Conservation (phyloP, 2,797 vertebrate species). For the Sebastes dallii region DNA sequence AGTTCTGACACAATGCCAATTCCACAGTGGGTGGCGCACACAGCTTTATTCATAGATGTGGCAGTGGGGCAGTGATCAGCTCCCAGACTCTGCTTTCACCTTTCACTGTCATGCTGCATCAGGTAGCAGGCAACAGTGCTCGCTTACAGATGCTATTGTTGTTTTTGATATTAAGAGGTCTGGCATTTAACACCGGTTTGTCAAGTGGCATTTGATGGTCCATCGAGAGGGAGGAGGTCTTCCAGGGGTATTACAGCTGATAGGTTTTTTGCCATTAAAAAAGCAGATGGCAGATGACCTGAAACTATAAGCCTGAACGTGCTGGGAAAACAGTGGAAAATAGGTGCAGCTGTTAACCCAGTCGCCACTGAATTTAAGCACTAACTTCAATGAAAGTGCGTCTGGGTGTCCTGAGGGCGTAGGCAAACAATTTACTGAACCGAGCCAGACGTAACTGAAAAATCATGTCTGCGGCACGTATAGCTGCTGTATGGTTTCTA, state of each 20-base stretch:
- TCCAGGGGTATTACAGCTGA: slow-evolving; percentile 23
- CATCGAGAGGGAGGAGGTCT: slow-evolving; percentile 24
- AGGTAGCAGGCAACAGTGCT: slow-evolving; percentile 14
- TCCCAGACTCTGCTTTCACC: slow-evolving; percentile 30
- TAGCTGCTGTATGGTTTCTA: slow-evolving; percentile 66
- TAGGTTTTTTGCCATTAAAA: slow-evolving; percentile 25
- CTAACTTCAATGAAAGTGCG: slow-evolving; percentile 60
- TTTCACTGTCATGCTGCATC: slow-evolving; percentile 26
- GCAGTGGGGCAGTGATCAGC: slow-evolving; percentile 55
- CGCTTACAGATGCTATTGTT: slow-evolving; percentile 36
- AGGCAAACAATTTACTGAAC: slow-evolving; percentile 71
- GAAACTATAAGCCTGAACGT: slow-evolving; percentile 32
- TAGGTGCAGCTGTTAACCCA: slow-evolving; percentile 54
- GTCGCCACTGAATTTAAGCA: slow-evolving; percentile 46
- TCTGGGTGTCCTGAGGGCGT: slow-evolving; percentile 51
- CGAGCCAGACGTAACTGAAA: slow-evolving; percentile 63
- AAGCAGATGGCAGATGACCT: slow-evolving; percentile 35
- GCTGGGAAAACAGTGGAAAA: slow-evolving; percentile 6
- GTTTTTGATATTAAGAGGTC: slow-evolving; percentile 37
- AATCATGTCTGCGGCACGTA: slow-evolving; percentile 54
- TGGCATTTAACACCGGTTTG: slow-evolving; percentile 34
- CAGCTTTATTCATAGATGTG: slow-evolving; percentile 60
- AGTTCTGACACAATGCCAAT: slow-evolving; percentile 71
- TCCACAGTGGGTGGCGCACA: slow-evolving; percentile 61
- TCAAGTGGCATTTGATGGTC: slow-evolving; percentile 21